Evolutionary conservation across 2,113 vertebrate species (phyloP).

Genomic region (Prunella fulvescens): DNA sequence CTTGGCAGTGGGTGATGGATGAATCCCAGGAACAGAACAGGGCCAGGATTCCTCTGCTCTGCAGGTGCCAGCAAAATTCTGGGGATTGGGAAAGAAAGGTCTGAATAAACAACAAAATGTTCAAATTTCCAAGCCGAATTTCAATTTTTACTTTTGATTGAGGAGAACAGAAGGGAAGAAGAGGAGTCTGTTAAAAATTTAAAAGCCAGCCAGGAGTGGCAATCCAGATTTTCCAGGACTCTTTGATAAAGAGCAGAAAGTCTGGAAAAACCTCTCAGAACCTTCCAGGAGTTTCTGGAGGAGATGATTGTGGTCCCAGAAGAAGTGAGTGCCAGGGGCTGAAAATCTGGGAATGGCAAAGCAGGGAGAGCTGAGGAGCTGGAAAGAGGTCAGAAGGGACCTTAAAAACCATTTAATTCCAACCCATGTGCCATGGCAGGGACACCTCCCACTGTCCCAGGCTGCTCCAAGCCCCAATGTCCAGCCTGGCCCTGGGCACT

Average conservation of each 20-base stretch:
- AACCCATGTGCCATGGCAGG: background rate
- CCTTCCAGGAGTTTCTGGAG: background rate
- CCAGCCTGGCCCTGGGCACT: background rate
- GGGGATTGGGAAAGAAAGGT: background rate
- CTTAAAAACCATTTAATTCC: fast-evolving
- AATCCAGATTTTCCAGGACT: background rate
- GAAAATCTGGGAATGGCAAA: background rate
- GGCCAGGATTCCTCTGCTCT: background rate
- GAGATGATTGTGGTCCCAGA: background rate
- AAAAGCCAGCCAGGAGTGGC: background rate
- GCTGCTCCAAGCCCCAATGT: background rate
- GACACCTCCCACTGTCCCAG: background rate
- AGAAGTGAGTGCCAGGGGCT: background rate
- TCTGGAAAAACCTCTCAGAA: background rate
- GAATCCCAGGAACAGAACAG: background rate
- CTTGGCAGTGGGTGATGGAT: fast-evolving
- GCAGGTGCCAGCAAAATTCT: background rate
- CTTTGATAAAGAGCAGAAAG: background rate
- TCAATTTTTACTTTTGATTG: background rate
- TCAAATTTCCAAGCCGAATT: background rate
- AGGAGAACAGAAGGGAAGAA: background rate
- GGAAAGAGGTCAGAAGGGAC: background rate
- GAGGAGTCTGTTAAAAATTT: background rate
- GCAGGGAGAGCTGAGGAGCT: background rate
- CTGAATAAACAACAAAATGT: background rate